Evolutionary conservation across 2,888 invertebrate genomes (phyloP).

Genomic region (Cephus nigrinus): DNA sequence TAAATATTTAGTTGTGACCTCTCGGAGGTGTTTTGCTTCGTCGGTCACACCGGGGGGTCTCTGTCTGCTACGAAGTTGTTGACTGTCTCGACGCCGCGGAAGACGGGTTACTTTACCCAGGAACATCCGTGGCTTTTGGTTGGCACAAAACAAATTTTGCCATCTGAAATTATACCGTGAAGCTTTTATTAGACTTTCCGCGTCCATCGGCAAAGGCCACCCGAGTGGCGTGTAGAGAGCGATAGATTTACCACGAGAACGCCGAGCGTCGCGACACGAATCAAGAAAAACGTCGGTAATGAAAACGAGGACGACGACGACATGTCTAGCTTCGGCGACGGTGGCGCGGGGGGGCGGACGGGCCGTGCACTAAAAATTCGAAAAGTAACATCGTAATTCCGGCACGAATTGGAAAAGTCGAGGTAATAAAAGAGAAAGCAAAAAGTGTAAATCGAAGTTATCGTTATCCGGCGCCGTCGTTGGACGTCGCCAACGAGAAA

Average conservation of each 20-base stretch:
- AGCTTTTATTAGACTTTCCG: constrained; percentile 1
- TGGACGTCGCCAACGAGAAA: not conserved
- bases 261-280: not conserved
- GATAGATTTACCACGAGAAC: not conserved
- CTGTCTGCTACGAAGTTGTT: not conserved
- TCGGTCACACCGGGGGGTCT: not conserved
- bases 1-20: not conserved
- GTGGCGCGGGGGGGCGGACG: not conserved
- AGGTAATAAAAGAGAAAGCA: not conserved
- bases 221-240: not conserved
- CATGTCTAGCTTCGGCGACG: not conserved
- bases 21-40: not conserved
- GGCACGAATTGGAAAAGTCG: not conserved
- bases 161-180: constrained; percentile 5
- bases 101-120: not conserved
- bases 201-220: not conserved
- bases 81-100: not conserved
- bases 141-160: constrained; percentile 4
- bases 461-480: not conserved
- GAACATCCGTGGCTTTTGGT: not conserved
- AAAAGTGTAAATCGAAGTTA: not conserved
- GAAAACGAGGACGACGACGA: not conserved
- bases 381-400: not conserved
- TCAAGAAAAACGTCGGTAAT: not conserved
- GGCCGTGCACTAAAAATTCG: not conserved